Conservation (phyloP, 2,888 invertebrate species). For the Caenorhabditis doughertyi region DNA sequence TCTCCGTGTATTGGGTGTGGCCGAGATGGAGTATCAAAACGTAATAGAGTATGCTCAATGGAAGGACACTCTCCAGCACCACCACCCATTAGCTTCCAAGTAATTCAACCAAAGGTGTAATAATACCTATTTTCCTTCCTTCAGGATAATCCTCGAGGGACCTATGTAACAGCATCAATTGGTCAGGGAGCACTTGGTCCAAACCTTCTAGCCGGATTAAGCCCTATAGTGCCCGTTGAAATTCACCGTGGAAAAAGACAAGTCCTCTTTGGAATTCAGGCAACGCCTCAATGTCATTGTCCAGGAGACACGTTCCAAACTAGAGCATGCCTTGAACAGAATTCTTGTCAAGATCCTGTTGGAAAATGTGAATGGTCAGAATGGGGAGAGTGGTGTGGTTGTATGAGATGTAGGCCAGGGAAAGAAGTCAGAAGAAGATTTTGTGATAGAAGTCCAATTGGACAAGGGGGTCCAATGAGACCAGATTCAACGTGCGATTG, state of each 20-base stretch:
- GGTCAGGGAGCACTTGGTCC: slow-evolving; percentile 10
- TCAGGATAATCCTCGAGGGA: slow-evolving; percentile 53
- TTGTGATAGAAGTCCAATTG: slow-evolving; percentile 65
- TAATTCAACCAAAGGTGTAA: slow-evolving; percentile 13
- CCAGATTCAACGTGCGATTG: slow-evolving; percentile 70
- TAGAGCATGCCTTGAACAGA: slow-evolving; percentile 55
- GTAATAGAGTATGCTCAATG: slow-evolving; percentile 64
- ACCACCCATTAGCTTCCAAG: slow-evolving; percentile 65
- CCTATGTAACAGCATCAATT: slow-evolving; percentile 48
- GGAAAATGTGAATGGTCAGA: slow-evolving; percentile 71
- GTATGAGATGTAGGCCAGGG: slow-evolving; percentile 70
- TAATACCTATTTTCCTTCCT: not conserved
- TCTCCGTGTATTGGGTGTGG: slow-evolving; percentile 73
- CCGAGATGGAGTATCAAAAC: slow-evolving; percentile 56
- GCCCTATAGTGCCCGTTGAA: slow-evolving; percentile 70
- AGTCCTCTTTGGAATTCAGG: slow-evolving; percentile 48
- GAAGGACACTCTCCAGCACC: slow-evolving; percentile 52
- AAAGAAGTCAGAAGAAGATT: slow-evolving; percentile 69
- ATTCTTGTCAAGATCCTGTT: slow-evolving; percentile 59
- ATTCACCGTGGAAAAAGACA: slow-evolving; percentile 69
- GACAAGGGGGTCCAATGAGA: slow-evolving; percentile 47
- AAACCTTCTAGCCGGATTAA: slow-evolving; percentile 55
- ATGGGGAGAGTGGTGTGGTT: slow-evolving; percentile 78
- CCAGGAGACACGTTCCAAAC: slow-evolving; percentile 69
- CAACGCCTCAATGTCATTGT: slow-evolving; percentile 65